A percentile compares a stretch with the other conserved stretches of the same genome.
Evolutionary conservation across 1,140 invertebrate species (phyloP).

Genomic region (Bicyclus anynana): DNA sequence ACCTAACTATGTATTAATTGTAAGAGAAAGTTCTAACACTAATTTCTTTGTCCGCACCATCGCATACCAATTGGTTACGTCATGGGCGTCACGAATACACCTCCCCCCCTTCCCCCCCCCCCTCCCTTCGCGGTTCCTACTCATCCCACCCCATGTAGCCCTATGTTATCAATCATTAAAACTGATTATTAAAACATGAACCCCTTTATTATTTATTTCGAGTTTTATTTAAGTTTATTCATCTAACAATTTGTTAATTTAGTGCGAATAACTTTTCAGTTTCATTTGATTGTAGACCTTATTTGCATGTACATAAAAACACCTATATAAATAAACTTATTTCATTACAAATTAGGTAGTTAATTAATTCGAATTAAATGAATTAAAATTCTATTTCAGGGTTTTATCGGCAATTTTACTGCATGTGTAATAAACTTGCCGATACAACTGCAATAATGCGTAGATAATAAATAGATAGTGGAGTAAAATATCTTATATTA

Average conservation of each 20-base stretch:
- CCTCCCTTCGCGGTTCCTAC: conserved; percentile 20
- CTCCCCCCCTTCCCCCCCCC: conserved; percentile 20
- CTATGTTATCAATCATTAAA: conserved; percentile 48
- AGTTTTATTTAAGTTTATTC: too few relatives aligned
- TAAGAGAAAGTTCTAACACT: conserved; percentile 36
- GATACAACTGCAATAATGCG: neutral
- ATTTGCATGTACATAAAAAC: conserved; percentile 1
- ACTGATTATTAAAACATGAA: conserved; percentile 33
- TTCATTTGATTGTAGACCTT: conserved; percentile 11
- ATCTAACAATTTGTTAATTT: neutral
- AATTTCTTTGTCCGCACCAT: conserved; percentile 48
- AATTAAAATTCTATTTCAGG: neutral
- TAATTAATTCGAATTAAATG: neutral
- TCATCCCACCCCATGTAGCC: conserved; percentile 19
- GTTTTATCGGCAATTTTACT: neutral
- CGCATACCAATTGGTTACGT: conserved; percentile 61
- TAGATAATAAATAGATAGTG: too few relatives aligned
- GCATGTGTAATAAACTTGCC: neutral
- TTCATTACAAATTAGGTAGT: neutral
- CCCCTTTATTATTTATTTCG: conserved; percentile 8
- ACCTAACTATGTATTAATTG: conserved; percentile 9
- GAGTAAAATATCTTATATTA: too few relatives aligned
- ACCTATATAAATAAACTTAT: neutral
- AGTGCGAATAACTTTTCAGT: neutral
- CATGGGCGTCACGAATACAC: conserved; percentile 39